Base-by-base conservation (phyloP, 2,113 vertebrate genomes). In the Mionectes macconnelli region DNA sequence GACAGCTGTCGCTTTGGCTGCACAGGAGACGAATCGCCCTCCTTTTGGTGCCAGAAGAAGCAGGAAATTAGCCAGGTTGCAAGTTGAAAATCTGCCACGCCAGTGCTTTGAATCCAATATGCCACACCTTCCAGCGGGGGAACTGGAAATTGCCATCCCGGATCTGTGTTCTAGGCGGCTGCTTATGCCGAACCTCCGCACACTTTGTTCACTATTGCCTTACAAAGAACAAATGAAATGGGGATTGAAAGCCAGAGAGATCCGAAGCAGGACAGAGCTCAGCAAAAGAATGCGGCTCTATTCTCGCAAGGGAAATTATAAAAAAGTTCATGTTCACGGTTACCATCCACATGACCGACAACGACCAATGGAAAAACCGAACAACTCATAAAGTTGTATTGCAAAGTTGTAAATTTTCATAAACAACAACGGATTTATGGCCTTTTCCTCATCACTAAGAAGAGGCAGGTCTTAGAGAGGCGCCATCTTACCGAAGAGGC, bases 401-500 rank as follows among this genome's bases (percentile, higher is more conserved):
- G 99, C 98, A 98, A 98, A 98, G 99, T 99, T 99, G 99, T 99
- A 99, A 99, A 99, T 99, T 99, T 99, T 99, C 99, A 99, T 99
- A 99, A 99, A 99, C 99, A 99, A 99, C 99, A 99, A 98, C 98
- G 98, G 99, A 99, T 99, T 99, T 99, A 99, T 99, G 99, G 98
- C 98, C 98, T 98, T 98, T 98, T 98, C 98, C 98, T 98, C 98
- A 98, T 98, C 98, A 98, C 98, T 97, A 97, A 97, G 98, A 98
- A 98, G 98, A 98, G 98, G 98, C 97, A 98, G 98, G 98, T 98
- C 98, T 98, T 98, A 98, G 97, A 97, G 97, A 98, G 99, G 98
- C 99, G 99, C 99, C 99, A 99, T 99, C 98, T 99, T 99, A 99
- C 98, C 97, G 97, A 98, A 87, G 97, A 97, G 96, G 97, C 97